Conservation (phyloP, 92 coral and sea anemone species). For the Porites evermanni region DNA sequence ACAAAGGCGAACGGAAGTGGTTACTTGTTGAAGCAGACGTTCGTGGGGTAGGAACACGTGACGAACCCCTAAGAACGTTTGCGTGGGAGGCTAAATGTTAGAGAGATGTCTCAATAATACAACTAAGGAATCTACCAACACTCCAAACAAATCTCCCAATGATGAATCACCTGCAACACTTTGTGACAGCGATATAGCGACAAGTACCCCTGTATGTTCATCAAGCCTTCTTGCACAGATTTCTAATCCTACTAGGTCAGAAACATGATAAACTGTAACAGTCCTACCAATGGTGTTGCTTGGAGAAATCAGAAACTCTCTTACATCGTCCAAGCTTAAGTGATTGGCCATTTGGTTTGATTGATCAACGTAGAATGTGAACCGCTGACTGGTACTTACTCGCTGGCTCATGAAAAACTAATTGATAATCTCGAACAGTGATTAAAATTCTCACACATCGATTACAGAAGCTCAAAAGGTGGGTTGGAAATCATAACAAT, state of each 20-base stretch:
- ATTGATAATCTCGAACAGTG: constrained; percentile 12
- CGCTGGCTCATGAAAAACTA: constrained; percentile 29
- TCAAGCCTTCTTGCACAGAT: constrained; percentile 68
- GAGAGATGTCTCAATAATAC: constrained; percentile 46
- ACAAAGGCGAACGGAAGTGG: no score
- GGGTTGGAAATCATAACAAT: no score
- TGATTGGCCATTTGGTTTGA: constrained; percentile 19
- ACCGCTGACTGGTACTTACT: constrained; percentile 27
- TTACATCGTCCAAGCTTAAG: constrained; percentile 34
- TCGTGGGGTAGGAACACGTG: no score
- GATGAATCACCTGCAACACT: constrained; percentile 10
- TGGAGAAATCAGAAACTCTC: constrained; percentile 51
- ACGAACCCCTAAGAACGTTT: no score
- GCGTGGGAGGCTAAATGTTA: background rate
- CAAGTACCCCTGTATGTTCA: constrained; percentile 50
- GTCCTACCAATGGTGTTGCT: constrained; percentile 24
- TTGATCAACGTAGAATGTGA: background rate
- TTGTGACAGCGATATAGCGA: constrained; percentile 35
- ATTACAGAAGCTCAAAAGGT: no score
- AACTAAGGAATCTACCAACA: constrained; percentile 47
- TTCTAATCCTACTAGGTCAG: constrained; percentile 69
- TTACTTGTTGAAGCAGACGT: no score
- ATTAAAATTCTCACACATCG: no score
- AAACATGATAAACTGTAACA: constrained; percentile 35
- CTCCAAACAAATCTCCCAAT: constrained; percentile 19